A percentile compares a stretch with the other conserved stretches of the same genome.
Evolutionary conservation across 2,113 vertebrate species (phyloP).

Genomic region (Butorides virescens): DNA sequence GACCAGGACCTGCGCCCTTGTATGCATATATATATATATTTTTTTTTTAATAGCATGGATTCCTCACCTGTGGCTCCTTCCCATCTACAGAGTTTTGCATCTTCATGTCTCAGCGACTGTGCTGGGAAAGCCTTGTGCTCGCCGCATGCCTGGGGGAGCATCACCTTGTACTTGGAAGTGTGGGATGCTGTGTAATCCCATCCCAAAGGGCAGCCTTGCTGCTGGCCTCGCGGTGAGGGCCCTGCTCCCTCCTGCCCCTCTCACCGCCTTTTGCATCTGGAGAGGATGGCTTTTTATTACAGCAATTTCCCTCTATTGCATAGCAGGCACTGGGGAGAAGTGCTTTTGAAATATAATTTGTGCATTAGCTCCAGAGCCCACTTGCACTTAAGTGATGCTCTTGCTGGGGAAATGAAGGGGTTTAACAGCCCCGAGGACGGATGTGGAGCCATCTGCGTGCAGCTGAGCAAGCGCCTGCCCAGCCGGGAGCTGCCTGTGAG

Average conservation of each 20-base stretch:
- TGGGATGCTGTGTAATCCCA: background rate
- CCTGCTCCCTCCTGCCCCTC: background rate
- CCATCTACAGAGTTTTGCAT: background rate
- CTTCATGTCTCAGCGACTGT: fast-evolving
- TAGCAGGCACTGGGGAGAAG: background rate
- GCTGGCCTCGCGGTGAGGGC: fast-evolving
- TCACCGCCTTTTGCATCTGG: fast-evolving
- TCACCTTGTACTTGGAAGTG: background rate
- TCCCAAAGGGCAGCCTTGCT: background rate
- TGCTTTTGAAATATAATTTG: background rate
- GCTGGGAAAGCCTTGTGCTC: background rate
- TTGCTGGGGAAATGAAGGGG: background rate
- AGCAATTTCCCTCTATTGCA: background rate
- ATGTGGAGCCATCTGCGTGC: background rate
- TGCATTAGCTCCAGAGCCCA: background rate
- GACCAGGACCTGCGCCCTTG: background rate
- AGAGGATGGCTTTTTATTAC: background rate
- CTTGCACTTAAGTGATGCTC: background rate
- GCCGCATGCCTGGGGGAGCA: background rate
- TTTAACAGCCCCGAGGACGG: background rate
- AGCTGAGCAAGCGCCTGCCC: background rate
- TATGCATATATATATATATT: no score
- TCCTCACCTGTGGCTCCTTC: background rate
- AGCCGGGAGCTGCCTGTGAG: background rate
- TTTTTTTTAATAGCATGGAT: background rate